Base-by-base conservation (phyloP, 2,888 invertebrate species). In the Linnaemya tessellans region DNA sequence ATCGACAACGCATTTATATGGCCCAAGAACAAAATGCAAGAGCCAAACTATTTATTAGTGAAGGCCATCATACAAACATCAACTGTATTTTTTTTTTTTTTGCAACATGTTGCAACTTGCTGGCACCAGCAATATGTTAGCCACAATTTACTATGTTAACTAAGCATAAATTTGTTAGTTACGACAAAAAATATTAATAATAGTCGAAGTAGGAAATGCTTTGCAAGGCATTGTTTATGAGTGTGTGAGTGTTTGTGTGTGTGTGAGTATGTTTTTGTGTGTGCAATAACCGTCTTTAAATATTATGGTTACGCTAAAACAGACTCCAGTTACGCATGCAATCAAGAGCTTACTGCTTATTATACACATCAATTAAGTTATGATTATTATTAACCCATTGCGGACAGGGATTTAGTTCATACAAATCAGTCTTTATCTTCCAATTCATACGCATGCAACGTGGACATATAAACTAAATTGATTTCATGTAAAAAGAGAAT, bases 281-380 rank as follows among this genome's bases (percentile, higher is more conserved):
- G n/a, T 35, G 13, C 18, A 67, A 56, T n/a, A 60, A 56, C n/a
- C 46, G 38, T 13, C 51, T 68, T 67, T 49, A 80, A 70, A 67
- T 75, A 10, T 73, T 73, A 18, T 79, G 43, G 67, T 68, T 70
- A 74, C 74, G 68, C 62, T 70, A n/a, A 70, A 60, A 58, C 70
- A 71, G 80, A 80, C 68, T 84, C 65, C 71, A 84, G 70, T 80
- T 84, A 84, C 84, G 84, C 84, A 84, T 84, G 80, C 80, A 80
- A 80, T 58, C 51, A 67, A 78, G 25, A 65, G 43, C 62, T 77
- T 51, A 41, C 10, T 73, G 22, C 43, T 68, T 46, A 54, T 67
- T 60, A 67, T 54, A 46, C 43, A 58, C 67, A 67, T 62, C 51
- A 80, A 74, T 80, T 74, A 30, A 18, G 1, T 30, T 15, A 60